phyloP scores from a whole-genome alignment of 2,113 vertebrate species.

The Callipepla squamata region DNA sequence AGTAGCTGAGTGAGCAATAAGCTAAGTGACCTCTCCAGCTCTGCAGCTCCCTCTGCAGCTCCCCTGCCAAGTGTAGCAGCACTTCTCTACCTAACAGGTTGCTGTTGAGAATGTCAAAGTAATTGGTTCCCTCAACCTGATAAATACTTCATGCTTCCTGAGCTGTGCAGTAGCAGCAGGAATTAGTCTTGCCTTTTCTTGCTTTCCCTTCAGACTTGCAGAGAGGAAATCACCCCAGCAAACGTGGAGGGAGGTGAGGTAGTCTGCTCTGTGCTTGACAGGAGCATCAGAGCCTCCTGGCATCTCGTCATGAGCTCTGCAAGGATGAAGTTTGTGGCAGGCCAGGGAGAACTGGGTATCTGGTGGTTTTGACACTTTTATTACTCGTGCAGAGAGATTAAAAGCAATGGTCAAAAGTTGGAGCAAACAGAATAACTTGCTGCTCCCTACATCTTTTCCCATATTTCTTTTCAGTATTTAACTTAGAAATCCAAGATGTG shows the following conservation, averaged over 20 bases:
- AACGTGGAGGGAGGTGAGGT: background rate
- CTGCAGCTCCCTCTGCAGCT: background rate
- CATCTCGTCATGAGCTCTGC: background rate
- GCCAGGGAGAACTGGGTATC: background rate
- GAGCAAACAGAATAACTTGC: background rate
- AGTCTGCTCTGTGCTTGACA: accelerated
- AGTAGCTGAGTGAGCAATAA: background rate
- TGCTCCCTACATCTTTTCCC: background rate
- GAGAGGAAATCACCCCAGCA: background rate
- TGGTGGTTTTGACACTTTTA: accelerated
- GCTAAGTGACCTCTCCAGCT: background rate
- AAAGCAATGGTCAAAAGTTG: background rate
- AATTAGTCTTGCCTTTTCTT: background rate
- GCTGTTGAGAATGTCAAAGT: background rate
- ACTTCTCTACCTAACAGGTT: background rate
- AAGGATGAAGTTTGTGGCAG: background rate
- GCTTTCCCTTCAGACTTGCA: background rate
- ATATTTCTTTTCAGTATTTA: background rate
- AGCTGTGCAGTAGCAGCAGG: background rate
- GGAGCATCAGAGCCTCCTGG: background rate
- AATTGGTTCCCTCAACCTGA: background rate
- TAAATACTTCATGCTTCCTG: background rate
- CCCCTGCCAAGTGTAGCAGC: background rate
- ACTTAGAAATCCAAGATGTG: background rate
- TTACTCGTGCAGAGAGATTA: background rate